Evolutionary conservation across 2,888 invertebrate species (phyloP).

Genomic region (Fragum whitleyi): DNA sequence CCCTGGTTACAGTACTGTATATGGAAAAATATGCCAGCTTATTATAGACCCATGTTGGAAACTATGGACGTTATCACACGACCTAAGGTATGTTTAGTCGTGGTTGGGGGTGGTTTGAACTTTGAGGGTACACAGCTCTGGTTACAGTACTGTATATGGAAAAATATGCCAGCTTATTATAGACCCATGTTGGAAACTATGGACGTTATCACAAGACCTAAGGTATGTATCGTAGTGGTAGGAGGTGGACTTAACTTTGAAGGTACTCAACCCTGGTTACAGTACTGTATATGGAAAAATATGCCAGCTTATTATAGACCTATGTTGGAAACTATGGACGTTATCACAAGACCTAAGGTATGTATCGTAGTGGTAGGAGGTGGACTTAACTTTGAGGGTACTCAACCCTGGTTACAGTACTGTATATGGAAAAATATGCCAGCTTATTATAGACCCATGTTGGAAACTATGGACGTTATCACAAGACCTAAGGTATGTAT

Average conservation of each 20-base stretch:
- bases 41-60: constrained; percentile 88
- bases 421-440: constrained; percentile 94
- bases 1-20: constrained; percentile 95
- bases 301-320: constrained; percentile 92
- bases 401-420: constrained; percentile 95
- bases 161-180: constrained; percentile 93
- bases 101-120: constrained; percentile 97
- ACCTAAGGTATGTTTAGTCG: constrained; percentile 92
- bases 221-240: constrained; percentile 93
- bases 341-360: constrained; percentile 94
- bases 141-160: constrained; percentile 94
- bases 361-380: constrained; percentile 91
- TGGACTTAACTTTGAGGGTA: constrained; percentile 94
- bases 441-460: constrained; percentile 89
- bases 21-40: constrained; percentile 92
- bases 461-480: constrained; percentile 94
- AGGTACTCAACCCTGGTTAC: constrained; percentile 94
- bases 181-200: constrained; percentile 89
- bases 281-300: constrained; percentile 93
- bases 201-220: constrained; percentile 95
- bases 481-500: constrained; percentile 91
- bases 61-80: constrained; percentile 96
- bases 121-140: constrained; percentile 93
- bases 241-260: constrained; percentile 96
- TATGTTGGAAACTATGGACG: constrained; percentile 91